phyloP scores from a whole-genome alignment of 2,888 invertebrate species.

The Ectemnius continuus region DNA sequence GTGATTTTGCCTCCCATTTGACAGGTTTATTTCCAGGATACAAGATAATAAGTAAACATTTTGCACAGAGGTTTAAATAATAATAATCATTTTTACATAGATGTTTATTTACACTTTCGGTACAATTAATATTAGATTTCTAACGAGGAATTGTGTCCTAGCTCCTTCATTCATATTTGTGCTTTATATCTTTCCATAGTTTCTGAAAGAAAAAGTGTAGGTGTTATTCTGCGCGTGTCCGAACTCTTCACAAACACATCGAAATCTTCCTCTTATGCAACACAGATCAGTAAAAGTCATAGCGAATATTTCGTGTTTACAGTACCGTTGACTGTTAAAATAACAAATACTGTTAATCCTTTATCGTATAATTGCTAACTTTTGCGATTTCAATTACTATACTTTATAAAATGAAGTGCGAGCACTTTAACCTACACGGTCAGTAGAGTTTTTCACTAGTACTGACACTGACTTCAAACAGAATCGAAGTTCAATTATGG shows the following conservation, averaged over 20 bases:
- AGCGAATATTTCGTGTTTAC: background rate
- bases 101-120: conserved; percentile 24
- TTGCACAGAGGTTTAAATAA: background rate
- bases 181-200: conserved; percentile 70
- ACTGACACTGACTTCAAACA: no score
- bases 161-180: conserved; percentile 60
- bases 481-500: background rate
- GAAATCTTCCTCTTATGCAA: conserved; percentile 9
- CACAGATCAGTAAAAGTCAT: no score
- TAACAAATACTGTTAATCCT: conserved; percentile 1
- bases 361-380: no score
- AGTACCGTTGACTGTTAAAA: background rate
- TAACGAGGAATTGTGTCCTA: conserved; percentile 32
- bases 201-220: conserved; percentile 64
- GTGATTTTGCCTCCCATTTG: no score
- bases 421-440: no score
- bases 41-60: no score
- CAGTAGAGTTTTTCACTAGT: no score
- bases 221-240: conserved; percentile 14
- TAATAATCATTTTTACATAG: background rate
- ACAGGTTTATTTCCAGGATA: no score
- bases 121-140: conserved; percentile 28
- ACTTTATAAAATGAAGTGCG: no score
- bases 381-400: no score
- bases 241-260: background rate